A percentile compares a stretch with the other conserved stretches of the same genome.
phyloP scores from a whole-genome alignment of 2,113 vertebrate genomes.

The Prinia subflava region DNA sequence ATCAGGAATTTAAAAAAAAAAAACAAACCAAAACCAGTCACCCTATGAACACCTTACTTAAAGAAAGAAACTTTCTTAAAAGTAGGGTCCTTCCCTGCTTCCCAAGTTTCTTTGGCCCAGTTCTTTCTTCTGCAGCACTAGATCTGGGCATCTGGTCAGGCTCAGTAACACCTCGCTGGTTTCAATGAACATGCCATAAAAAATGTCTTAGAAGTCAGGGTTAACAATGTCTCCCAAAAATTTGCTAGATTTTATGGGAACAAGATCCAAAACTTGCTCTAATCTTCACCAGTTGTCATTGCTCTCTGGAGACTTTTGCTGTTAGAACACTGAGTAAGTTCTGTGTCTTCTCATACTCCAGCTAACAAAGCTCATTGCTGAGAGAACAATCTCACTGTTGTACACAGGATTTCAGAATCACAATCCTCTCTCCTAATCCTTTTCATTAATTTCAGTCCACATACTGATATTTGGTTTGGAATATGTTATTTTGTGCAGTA shows the following conservation, averaged over 20 bases:
- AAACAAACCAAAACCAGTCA: background rate
- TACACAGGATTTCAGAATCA: background rate
- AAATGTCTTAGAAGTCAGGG: background rate
- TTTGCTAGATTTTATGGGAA: background rate
- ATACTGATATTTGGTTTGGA: background rate
- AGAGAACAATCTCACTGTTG: background rate
- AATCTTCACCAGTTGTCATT: background rate
- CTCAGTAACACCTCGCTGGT: background rate
- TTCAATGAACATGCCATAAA: background rate
- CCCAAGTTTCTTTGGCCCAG: background rate
- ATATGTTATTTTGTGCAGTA: background rate
- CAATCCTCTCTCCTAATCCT: background rate
- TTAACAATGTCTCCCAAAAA: background rate
- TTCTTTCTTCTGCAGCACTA: background rate
- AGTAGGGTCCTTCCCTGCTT: background rate
- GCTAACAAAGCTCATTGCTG: background rate
- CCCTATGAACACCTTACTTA: background rate
- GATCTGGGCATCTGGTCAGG: background rate
- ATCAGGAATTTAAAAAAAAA: background rate
- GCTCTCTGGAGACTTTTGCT: background rate
- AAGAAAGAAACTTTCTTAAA: background rate
- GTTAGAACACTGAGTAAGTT: background rate
- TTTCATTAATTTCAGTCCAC: background rate
- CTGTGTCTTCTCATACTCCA: background rate
- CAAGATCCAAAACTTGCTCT: background rate